Conservation (phyloP, 2,888 invertebrate genomes). For the Tipula vernalis region DNA sequence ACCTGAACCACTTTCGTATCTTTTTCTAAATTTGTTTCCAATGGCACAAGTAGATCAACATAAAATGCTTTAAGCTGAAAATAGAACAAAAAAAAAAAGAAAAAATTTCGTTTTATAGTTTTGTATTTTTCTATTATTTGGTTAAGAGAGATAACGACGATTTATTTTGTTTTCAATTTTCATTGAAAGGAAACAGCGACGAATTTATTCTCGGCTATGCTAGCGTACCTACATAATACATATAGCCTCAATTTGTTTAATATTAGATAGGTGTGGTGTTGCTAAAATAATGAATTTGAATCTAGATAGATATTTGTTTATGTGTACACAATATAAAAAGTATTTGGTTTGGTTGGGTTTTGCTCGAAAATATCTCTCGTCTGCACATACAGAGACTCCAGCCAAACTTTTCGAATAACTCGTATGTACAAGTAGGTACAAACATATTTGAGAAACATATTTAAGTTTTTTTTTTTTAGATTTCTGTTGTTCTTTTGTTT, state of each 20-base stretch:
- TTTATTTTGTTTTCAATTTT: not conserved
- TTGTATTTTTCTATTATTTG: not conserved
- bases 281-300: not conserved
- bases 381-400: not conserved
- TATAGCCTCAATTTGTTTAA: not conserved
- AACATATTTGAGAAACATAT: not conserved
- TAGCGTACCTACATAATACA: not conserved
- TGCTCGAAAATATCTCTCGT: not conserved
- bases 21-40: slow-evolving; percentile 88
- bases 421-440: no score
- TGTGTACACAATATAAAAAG: not conserved
- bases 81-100: slow-evolving; percentile 21
- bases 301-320: not conserved
- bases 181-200: no score
- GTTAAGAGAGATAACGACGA: not conserved
- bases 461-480: not conserved
- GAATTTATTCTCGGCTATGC: not conserved
- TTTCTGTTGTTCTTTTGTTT: not conserved
- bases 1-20: slow-evolving; percentile 67
- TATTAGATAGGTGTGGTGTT: not conserved
- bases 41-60: slow-evolving; percentile 81
- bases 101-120: not conserved
- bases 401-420: no score
- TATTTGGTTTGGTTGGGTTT: not conserved
- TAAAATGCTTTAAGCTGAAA: slow-evolving; percentile 86